Evolutionary conservation across 2,888 invertebrate species (phyloP).

Genomic region (Cryptus armator): DNA sequence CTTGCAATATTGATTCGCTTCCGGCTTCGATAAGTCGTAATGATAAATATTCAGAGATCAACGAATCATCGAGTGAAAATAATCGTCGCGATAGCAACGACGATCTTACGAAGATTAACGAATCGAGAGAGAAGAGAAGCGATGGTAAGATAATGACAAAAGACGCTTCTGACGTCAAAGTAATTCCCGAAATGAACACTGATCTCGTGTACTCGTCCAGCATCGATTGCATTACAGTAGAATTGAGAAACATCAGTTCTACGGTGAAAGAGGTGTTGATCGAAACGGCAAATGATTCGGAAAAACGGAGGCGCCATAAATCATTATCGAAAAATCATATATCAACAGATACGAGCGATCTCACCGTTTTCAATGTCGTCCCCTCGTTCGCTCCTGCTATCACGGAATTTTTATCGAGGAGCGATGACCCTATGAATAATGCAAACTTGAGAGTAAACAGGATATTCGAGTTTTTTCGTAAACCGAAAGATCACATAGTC

Average conservation of each 20-base stretch:
- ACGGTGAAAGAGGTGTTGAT: conserved; percentile 17
- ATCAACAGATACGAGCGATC: conserved; percentile 54
- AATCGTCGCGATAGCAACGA: neutral
- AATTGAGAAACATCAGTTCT: conserved; percentile 38
- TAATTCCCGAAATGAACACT: neutral
- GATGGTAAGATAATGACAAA: neutral
- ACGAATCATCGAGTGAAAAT: neutral
- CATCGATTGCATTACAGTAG: conserved; percentile 40
- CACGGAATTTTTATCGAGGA: conserved; percentile 1
- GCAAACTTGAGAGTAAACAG: conserved; percentile 1
- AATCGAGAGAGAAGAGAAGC: neutral
- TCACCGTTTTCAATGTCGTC: conserved; percentile 24
- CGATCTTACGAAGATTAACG: neutral
- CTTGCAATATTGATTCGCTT: conserved; percentile 31
- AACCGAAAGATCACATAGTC: conserved; percentile 4
- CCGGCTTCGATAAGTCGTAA: conserved; percentile 10
- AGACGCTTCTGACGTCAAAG: neutral
- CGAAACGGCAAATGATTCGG: neutral
- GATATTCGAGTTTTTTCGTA: conserved; percentile 45
- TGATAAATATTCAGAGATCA: neutral
- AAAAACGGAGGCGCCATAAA: neutral
- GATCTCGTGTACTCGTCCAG: neutral
- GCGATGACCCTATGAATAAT: neutral
- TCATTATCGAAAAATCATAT: conserved; percentile 35
- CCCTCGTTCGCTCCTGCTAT: neutral